Evolutionary conservation across 2,113 vertebrate genomes (phyloP), one percentile per base, ranked within the genome.

Genomic region (Melanocharis versteri): DNA sequence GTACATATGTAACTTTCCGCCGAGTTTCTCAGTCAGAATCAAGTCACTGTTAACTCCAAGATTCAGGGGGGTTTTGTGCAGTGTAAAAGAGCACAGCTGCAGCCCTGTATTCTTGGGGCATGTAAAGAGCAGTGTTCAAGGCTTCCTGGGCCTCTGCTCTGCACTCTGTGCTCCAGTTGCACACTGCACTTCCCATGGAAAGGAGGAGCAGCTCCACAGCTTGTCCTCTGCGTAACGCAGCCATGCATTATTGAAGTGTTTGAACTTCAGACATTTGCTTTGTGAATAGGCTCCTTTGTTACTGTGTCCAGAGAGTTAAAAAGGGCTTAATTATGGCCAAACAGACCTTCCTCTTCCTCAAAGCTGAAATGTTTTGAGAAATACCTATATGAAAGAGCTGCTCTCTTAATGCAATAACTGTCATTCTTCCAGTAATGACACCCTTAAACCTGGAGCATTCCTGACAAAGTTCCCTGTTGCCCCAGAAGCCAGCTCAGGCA

Each of bases 121-220:
- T 0, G 1, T 50, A 39, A 73, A 28, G 15, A 72, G n/a, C 27
- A 9, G 40, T 2, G 0, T 51, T 89, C 48, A 37, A 2, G 35
- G 53, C 48, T 78, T 89, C 24, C 64, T 27, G 22, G 68, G 60
- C 60, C 65, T 47, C 35, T 11, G 1, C 11, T 51, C 39, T 22
- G 39, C 23, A 4, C 31, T 27, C 14, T 17, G 47, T 1, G 1
- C 51, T 83, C 48, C 35, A 60, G 35, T 6, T 72, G 31, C 58
- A 18, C 1, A 1, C 47, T 71, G 23, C 30, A 23, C 24, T 70
- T 70, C n/a, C 65, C 53, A 19, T 31, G 22, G 26, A 58, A 77
- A 77, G 84, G 57, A 85, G 87, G 26, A 80, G 62, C 53, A 77
- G 54, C 40, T 68, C 58, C 66, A 65, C 10, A 9, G 40, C 42